Conservation (phyloP, 1,140 invertebrate genomes). For the Coptotermes formosanus region DNA sequence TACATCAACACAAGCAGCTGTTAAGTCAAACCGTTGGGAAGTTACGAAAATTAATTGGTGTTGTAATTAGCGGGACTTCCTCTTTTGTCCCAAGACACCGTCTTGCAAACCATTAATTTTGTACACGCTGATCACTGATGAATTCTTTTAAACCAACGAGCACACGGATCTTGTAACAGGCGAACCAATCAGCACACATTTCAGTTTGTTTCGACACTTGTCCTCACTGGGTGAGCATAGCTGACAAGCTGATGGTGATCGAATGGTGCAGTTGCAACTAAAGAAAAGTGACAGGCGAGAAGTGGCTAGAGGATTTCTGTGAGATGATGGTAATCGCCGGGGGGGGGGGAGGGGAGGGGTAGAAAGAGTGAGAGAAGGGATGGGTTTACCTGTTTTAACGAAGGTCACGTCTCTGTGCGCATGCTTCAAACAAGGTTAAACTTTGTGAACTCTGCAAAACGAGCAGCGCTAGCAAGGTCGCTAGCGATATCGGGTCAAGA, state of each 20-base stretch:
- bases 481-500: constrained; percentile 1
- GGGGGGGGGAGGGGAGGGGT: too few species aligned
- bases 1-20: background rate
- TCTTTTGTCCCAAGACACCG: background rate
- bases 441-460: background rate
- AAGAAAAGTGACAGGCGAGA: background rate
- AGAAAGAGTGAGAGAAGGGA: background rate
- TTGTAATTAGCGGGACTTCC: background rate
- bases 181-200: background rate
- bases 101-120: background rate
- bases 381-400: background rate
- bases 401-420: constrained; percentile 1
- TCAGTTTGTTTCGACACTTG: background rate
- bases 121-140: background rate
- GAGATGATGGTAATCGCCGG: background rate
- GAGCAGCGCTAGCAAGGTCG: background rate
- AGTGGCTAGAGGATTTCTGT: background rate
- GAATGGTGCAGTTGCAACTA: constrained; percentile 2
- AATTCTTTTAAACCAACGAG: background rate
- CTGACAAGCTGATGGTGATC: background rate
- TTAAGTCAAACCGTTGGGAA: background rate
- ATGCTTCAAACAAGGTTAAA: background rate
- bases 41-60: background rate
- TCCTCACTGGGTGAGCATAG: background rate
- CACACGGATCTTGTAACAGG: background rate